Conservation (phyloP, 2,113 vertebrate species). For the Smithornis capensis region DNA sequence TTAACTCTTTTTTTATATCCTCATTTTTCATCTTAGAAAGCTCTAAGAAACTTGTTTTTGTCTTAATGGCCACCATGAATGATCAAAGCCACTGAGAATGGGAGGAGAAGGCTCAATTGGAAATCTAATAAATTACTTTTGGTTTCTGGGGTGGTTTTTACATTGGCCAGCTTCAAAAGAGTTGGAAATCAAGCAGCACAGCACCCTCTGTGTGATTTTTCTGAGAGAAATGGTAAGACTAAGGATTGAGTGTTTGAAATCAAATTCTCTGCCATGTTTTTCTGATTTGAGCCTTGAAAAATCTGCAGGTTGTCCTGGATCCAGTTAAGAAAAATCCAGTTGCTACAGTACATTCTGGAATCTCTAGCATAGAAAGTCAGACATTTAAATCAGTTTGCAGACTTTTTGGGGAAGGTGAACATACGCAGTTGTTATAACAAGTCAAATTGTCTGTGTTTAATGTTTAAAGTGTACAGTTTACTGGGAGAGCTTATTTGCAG, state of each 20-base stretch:
- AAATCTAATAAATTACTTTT: background rate
- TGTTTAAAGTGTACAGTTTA: background rate
- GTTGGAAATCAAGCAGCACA: background rate
- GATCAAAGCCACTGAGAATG: conserved; percentile 13
- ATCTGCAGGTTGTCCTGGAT: background rate
- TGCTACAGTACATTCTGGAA: background rate
- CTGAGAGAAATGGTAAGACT: background rate
- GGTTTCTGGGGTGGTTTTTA: background rate
- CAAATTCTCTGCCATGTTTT: background rate
- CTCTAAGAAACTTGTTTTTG: background rate
- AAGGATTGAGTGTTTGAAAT: background rate
- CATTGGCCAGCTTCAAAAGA: background rate
- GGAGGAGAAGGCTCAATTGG: background rate
- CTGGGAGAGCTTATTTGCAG: background rate
- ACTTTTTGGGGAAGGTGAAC: background rate
- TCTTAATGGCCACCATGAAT: background rate
- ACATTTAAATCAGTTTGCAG: background rate
- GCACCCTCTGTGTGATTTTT: background rate
- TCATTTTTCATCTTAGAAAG: conserved; percentile 13
- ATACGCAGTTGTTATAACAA: background rate
- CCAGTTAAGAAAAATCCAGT: background rate
- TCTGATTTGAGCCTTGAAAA: conserved; percentile 3
- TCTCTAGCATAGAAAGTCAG: background rate
- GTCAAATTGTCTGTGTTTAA: background rate
- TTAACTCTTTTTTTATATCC: background rate